Evolutionary conservation across 1,140 invertebrate genomes (phyloP).

Genomic region (Nymphalis io): DNA sequence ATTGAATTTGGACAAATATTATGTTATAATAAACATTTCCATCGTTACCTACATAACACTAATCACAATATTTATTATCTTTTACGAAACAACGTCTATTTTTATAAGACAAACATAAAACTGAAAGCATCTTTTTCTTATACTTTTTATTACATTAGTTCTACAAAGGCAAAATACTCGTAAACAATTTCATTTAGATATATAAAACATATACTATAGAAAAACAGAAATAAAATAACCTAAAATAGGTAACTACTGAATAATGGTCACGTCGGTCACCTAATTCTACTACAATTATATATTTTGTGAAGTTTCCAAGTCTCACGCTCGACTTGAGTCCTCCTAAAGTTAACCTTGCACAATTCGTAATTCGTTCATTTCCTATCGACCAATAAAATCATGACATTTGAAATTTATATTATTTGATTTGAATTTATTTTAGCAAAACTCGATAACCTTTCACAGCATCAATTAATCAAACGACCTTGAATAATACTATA

Average conservation of each 20-base stretch:
- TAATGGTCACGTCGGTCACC: slow-evolving; percentile 6
- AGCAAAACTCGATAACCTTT: not conserved
- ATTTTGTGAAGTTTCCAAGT: not conserved
- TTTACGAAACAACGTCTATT: too few species aligned
- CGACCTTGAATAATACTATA: not conserved
- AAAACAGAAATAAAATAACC: not conserved
- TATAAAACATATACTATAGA: not conserved
- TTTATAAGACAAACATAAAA: too few species aligned
- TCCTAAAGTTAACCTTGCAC: slow-evolving; percentile 35
- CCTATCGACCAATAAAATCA: not conserved
- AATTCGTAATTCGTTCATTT: not conserved
- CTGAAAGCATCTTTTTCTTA: too few species aligned
- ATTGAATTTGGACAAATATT: too few species aligned
- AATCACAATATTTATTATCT: too few species aligned
- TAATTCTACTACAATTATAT: not conserved
- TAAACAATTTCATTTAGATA: not conserved
- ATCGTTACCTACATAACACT: too few species aligned
- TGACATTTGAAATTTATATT: not conserved
- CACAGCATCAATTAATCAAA: not conserved
- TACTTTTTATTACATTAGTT: too few species aligned
- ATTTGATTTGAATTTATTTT: not conserved
- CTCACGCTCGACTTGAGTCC: slow-evolving; percentile 49
- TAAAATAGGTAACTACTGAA: not conserved
- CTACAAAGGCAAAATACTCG: too few species aligned
- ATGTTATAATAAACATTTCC: too few species aligned